phyloP scores from a whole-genome alignment of 2,888 invertebrate genomes.

The Stenodera caucasica region DNA sequence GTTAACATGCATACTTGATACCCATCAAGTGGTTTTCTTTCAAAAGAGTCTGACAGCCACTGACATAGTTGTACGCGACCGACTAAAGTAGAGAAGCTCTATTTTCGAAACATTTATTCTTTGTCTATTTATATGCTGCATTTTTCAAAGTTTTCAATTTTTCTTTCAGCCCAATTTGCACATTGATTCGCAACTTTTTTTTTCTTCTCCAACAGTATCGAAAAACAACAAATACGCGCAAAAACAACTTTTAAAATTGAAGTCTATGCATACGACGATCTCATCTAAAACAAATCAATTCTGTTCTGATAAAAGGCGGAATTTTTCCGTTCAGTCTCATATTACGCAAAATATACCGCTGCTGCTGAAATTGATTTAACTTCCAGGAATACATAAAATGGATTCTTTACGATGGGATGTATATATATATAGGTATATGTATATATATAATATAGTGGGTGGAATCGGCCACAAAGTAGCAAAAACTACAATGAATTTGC shows the following conservation, averaged over 20 bases:
- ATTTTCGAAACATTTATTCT: slow-evolving; percentile 26
- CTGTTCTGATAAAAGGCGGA: not conserved
- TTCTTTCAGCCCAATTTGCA: slow-evolving; percentile 37
- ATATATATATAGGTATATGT: no score
- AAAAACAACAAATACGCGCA: not conserved
- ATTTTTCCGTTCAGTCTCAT: not conserved
- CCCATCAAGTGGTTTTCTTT: slow-evolving; percentile 37
- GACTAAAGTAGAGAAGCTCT: slow-evolving; percentile 3
- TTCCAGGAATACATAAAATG: not conserved
- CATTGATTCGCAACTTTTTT: slow-evolving; percentile 28
- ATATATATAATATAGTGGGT: no score
- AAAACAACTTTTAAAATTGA: slow-evolving; percentile 21
- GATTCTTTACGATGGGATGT: not conserved
- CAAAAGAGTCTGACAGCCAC: slow-evolving; percentile 17
- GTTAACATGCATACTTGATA: slow-evolving; percentile 41
- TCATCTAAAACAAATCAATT: slow-evolving; percentile 18
- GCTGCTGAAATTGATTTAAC: not conserved
- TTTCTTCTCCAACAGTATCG: slow-evolving; percentile 23
- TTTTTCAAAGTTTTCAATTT: slow-evolving; percentile 32
- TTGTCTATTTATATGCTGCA: not conserved
- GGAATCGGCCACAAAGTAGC: slow-evolving; percentile 4
- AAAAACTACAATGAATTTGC: not conserved
- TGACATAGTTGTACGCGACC: not conserved
- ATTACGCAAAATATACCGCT: not conserved
- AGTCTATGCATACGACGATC: not conserved